Percentiles rank a stretch among this genome's conserved stretches.
Evolutionary conservation across 2,888 invertebrate species (phyloP).

Genomic region (Frankliniella fusca): DNA sequence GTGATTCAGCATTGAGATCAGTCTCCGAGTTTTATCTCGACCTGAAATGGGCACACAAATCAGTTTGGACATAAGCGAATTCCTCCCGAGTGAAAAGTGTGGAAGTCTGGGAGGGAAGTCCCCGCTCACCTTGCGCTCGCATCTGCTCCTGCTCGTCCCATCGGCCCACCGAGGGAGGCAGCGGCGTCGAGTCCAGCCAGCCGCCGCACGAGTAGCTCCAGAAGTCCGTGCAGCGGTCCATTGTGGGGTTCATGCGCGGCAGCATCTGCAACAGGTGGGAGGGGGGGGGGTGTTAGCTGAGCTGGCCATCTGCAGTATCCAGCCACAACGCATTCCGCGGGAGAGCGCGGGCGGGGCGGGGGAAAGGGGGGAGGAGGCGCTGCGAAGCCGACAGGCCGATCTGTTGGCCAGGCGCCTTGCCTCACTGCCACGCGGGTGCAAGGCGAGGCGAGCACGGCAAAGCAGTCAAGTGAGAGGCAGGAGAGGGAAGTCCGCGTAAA

Average conservation of each 20-base stretch:
- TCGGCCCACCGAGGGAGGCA: conserved; percentile 48
- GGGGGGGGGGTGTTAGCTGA: neutral
- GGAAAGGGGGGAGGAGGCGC: neutral
- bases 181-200: conserved; percentile 49
- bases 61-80: neutral
- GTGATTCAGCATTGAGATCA: conserved; percentile 51
- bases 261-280: conserved; percentile 47
- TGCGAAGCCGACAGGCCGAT: too few relatives aligned
- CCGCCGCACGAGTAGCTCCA: conserved; percentile 54
- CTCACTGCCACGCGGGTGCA: too few relatives aligned
- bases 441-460: too few relatives aligned
- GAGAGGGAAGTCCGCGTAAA: too few relatives aligned
- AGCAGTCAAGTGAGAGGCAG: too few relatives aligned
- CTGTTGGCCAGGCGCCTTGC: too few relatives aligned
- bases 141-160: conserved; percentile 50
- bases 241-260: conserved; percentile 48
- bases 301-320: too few relatives aligned
- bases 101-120: neutral
- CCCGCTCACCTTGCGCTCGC: conserved; percentile 46
- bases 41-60: conserved; percentile 43
- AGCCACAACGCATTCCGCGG: neutral
- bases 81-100: neutral
- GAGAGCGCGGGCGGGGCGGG: neutral
- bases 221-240: conserved; percentile 53
- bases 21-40: conserved; percentile 48